Evolutionary conservation across 2,113 vertebrate genomes (phyloP), one percentile per base, ranked within the genome.

Genomic region (Cyanoderma ruficeps): DNA sequence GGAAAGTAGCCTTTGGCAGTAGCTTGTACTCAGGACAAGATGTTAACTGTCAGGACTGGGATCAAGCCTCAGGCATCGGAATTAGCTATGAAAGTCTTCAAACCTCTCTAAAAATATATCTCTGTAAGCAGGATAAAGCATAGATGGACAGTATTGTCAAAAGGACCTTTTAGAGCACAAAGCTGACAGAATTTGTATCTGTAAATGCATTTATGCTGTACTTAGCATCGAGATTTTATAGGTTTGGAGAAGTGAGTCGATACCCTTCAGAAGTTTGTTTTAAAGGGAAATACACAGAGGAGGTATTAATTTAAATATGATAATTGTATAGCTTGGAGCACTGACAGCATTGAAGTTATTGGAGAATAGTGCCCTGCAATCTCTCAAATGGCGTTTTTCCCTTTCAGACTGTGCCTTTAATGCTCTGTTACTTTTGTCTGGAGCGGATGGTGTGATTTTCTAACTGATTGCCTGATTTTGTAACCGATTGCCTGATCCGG

Each of bases 31-130:
- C 95, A 81, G 97, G 96, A 91, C 91, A 92, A 96, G 96, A 93
- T 97, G 96, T 97, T 97, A 97, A n/a, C 97, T 97, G 97, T 97
- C 97, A 97, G 17, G 86, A n/a, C 69, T 16, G 96, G 87, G 95
- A 96, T 97, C 96, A 77, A 96, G 97, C 97, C 98, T 76, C 95
- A 93, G 97, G 98, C 97, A 7, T 90, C 93, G 72, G 91, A 95
- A 96, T 98, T 97, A 92, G 59, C 93, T 90, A 87, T 52, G 94
- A 67, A 89, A 95, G 79, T 81, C 97, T 95, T 89, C 57, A 91
- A 81, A 70, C 86, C 7, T 4, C 23, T 8, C 90, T n/a, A 17
- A 74, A 80, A 86, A 56, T 67, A 33, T 67, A 52, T 44, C 8
- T 70, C 67, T 23, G 28, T 35, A 68, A 68, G 22, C 68, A 78